Percentiles rank a stretch among this genome's conserved stretches.
phyloP scores from a whole-genome alignment of 2,888 invertebrate genomes.

The Charanyca ferruginea region DNA sequence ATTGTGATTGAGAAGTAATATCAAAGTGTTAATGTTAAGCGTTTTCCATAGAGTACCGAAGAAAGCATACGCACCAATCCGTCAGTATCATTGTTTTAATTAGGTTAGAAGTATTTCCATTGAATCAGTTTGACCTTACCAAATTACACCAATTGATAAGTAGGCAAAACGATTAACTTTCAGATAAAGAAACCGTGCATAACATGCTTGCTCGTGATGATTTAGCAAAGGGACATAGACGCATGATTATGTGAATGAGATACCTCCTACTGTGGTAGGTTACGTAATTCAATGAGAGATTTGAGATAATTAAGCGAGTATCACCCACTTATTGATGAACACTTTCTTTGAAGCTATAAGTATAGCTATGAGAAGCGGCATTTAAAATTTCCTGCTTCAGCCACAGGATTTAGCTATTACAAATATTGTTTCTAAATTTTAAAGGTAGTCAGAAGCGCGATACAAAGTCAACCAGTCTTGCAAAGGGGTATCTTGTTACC shows the following conservation, averaged over 20 bases:
- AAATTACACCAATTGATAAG: conserved; percentile 10
- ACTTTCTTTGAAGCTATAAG: not conserved
- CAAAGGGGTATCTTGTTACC: too few relatives aligned
- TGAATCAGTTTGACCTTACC: conserved; percentile 6
- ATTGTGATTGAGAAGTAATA: too few relatives aligned
- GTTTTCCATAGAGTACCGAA: too few relatives aligned
- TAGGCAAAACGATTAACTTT: conserved; percentile 9
- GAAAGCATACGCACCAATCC: too few relatives aligned
- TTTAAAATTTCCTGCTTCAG: not conserved
- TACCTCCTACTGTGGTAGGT: conserved; percentile 29
- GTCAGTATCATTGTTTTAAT: too few relatives aligned
- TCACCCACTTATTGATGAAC: not conserved
- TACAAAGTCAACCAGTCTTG: too few relatives aligned
- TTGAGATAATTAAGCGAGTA: not conserved
- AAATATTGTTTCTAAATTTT: too few relatives aligned
- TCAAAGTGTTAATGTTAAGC: too few relatives aligned
- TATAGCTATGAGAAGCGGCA: not conserved
- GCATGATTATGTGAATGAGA: conserved; percentile 20
- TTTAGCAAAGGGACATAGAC: conserved; percentile 25
- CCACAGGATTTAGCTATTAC: not conserved
- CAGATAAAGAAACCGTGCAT: conserved; percentile 2
- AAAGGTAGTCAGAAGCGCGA: too few relatives aligned
- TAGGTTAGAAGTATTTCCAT: not conserved
- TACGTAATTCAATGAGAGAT: conserved; percentile 26
- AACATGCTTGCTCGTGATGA: conserved; percentile 32